A percentile compares a stretch with the other conserved stretches of the same genome.
Evolutionary conservation across 2,113 vertebrate species (phyloP).

Genomic region (Circaetus cinerascens): DNA sequence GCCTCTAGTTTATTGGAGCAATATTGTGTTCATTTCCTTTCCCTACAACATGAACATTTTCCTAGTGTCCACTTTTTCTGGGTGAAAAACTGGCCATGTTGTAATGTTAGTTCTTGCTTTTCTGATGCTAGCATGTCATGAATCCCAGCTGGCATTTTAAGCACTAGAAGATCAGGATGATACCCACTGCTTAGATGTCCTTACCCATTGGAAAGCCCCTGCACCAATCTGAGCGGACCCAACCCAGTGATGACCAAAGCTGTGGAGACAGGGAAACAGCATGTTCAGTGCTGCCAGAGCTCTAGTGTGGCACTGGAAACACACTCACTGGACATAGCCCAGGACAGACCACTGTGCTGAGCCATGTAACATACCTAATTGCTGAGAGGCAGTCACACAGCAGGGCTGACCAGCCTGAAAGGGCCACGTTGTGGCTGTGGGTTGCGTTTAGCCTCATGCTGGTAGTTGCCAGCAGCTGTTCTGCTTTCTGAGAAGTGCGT

Average conservation of each 20-base stretch:
- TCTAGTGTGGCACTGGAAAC: not conserved
- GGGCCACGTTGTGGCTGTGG: not conserved
- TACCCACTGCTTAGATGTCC: not conserved
- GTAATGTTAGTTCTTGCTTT: not conserved
- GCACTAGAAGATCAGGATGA: not conserved
- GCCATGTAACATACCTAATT: not conserved
- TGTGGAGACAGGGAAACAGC: not conserved
- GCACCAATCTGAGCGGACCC: not conserved
- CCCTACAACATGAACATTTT: not conserved
- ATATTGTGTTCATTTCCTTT: not conserved
- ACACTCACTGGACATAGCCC: not conserved
- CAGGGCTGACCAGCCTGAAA: fast-evolving
- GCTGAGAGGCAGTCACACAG: not conserved
- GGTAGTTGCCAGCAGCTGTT: not conserved
- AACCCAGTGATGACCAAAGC: not conserved
- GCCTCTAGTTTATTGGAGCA: not conserved
- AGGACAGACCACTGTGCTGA: not conserved
- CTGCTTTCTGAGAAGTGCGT: not conserved
- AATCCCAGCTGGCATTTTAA: not conserved
- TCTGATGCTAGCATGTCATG: not conserved
- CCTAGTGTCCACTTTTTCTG: not conserved
- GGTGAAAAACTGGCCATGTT: not conserved
- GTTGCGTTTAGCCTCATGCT: not conserved
- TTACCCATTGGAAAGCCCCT: not conserved
- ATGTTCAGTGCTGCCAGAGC: not conserved